Evolutionary conservation across 35 echinoderm and acorn worm genomes (phyloP), one percentile per base, ranked within the genome.

Genomic region (Hemicentrotus pulcherrimus): DNA sequence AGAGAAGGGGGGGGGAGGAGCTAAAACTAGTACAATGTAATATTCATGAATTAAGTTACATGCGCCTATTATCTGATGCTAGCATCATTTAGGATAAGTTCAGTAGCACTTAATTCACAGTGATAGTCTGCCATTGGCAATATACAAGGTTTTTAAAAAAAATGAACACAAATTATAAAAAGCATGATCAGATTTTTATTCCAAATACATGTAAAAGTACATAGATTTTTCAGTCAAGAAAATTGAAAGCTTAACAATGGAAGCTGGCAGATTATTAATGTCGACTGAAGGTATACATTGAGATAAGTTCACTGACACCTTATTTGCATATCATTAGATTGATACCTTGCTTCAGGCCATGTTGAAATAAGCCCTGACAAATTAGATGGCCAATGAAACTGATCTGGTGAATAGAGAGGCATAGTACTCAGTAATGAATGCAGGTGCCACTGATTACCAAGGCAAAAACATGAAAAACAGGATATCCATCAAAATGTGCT

Each of bases 331-430:
- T 78, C 65, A 78, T 78, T 78, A 78, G 65, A 78, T 78, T 22
- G 65, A 78, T 78, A 78, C 65, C 65, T n/a, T n/a, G 65, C 65
- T n/a, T 28, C 22, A 7, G 65, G 65, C 65, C 4, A 78, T 78
- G 19, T 78, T 78, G 65, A 78, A 78, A 78, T 78, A 28, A 78
- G 19, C 65, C 65, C 65, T 78, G 65, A 78, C 19, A 70, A 78
- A 78, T 78, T 78, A 78, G 65, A 78, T 78, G 65, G 65, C 65
- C 65, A n/a, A n/a, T 78, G 65, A 78, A 78, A 78, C 65, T n/a
- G 19, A 78, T 78, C 65, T 78, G 65, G 65, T 78, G 65, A 78
- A 78, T n/a, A 78, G 65, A 78, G 65, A 78, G 6, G 65, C 65
- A 78, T n/a, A n/a, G 65, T 78, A 78, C 65, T n/a, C 65, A n/a